Conservation (phyloP, 1,140 invertebrate species). For the Lepidurus couesii region DNA sequence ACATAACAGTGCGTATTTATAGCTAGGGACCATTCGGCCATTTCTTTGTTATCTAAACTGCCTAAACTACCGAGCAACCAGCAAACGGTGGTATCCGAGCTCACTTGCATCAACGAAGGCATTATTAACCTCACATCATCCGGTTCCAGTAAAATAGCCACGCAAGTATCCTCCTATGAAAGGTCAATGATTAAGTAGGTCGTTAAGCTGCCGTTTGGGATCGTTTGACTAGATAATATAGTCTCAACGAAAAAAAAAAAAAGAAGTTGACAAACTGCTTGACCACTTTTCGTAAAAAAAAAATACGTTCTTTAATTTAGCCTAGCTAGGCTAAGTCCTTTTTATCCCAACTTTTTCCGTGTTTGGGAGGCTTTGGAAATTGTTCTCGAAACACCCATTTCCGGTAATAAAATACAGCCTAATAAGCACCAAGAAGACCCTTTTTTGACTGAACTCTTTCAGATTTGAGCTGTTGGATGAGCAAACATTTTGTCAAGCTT, state of each 20-base stretch:
- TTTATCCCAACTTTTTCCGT: no score
- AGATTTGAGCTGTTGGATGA: neutral
- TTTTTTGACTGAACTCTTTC: neutral
- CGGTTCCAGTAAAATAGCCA: conserved; percentile 30
- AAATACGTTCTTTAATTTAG: no score
- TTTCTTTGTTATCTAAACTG: conserved; percentile 16
- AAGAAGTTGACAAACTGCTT: neutral
- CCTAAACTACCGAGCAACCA: conserved; percentile 34
- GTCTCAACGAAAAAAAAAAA: neutral
- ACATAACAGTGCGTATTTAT: conserved; percentile 29
- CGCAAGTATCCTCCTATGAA: neutral
- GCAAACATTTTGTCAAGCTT: neutral
- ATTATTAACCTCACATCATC: conserved; percentile 23
- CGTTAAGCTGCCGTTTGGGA: neutral
- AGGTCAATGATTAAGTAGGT: neutral
- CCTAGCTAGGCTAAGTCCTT: no score
- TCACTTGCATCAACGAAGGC: conserved; percentile 27
- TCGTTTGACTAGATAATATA: neutral
- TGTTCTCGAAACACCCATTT: neutral
- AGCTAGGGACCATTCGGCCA: conserved; percentile 31
- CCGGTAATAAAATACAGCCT: neutral
- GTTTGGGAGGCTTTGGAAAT: neutral
- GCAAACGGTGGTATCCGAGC: conserved; percentile 11
- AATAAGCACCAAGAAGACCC: neutral
- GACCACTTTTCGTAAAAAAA: neutral